Evolutionary conservation across 2,888 invertebrate species (phyloP).

Genomic region (Odiellus spinosus): DNA sequence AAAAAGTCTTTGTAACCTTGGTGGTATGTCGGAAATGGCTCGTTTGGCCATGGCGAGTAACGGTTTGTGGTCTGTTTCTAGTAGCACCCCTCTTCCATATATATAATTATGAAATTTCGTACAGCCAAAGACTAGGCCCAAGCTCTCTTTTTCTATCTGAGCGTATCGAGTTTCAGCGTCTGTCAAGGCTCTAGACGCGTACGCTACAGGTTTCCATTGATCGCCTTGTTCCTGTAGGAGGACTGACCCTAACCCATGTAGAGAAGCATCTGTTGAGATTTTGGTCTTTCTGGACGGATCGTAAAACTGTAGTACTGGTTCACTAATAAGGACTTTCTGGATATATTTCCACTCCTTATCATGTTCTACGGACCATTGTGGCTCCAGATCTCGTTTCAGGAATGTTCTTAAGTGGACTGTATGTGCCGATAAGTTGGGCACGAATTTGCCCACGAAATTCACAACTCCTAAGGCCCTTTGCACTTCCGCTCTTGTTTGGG

Average conservation of each 20-base stretch:
- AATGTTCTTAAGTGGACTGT: neutral
- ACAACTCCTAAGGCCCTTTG: neutral
- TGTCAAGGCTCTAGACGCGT: neutral
- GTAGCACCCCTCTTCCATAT: constrained; percentile 17
- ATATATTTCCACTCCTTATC: neutral
- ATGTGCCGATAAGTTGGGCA: neutral
- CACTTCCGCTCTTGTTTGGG: neutral
- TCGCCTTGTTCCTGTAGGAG: neutral
- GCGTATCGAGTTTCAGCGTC: neutral
- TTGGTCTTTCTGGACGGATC: constrained; percentile 19
- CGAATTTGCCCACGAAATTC: neutral
- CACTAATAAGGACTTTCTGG: constrained; percentile 15
- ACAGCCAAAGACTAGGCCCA: neutral
- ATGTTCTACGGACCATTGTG: neutral
- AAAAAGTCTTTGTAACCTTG: constrained; percentile 27
- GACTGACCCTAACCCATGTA: neutral
- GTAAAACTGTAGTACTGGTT: constrained; percentile 24
- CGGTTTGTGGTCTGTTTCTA: constrained; percentile 30
- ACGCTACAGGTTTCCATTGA: neutral
- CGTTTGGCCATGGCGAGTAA: constrained; percentile 26
- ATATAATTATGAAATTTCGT: neutral
- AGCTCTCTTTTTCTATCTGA: neutral
- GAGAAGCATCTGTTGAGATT: neutral
- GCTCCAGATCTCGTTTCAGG: neutral
- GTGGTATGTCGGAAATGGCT: constrained; percentile 25